A percentile compares a stretch with the other conserved stretches of the same genome.
Evolutionary conservation across 2,888 invertebrate species (phyloP).

Genomic region (Nomada flava): DNA sequence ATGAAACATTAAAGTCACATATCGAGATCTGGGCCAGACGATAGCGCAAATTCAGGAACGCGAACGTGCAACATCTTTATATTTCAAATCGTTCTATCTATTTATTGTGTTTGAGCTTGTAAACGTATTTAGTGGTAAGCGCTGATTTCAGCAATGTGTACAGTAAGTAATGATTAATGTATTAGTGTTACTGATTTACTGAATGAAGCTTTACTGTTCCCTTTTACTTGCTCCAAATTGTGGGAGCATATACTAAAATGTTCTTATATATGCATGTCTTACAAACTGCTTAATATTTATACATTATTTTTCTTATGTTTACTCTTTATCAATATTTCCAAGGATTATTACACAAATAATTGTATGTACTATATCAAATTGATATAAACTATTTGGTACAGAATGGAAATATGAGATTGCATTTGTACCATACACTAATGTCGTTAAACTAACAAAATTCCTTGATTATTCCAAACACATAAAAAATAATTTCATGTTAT

Average conservation of each 20-base stretch:
- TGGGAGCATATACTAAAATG: not conserved
- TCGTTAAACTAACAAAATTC: too few species aligned
- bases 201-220: not conserved
- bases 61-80: constrained; percentile 9
- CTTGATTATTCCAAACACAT: too few species aligned
- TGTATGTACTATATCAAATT: too few species aligned
- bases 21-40: constrained; percentile 60
- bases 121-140: not conserved
- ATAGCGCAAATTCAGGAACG: constrained; percentile 38
- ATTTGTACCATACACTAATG: too few species aligned
- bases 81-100: not conserved
- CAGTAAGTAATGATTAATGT: not conserved
- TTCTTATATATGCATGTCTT: not conserved
- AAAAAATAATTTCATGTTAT: too few species aligned
- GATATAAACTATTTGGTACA: too few species aligned
- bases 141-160: not conserved
- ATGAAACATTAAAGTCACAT: constrained; percentile 56
- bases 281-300: too few species aligned
- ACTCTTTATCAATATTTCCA: too few species aligned
- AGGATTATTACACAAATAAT: too few species aligned
- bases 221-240: not conserved
- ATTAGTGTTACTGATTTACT: not conserved
- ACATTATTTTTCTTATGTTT: too few species aligned
- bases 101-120: not conserved
- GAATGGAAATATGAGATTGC: too few species aligned